Conservation (phyloP, 2,797 vertebrate genomes). For the Anas georgica region DNA sequence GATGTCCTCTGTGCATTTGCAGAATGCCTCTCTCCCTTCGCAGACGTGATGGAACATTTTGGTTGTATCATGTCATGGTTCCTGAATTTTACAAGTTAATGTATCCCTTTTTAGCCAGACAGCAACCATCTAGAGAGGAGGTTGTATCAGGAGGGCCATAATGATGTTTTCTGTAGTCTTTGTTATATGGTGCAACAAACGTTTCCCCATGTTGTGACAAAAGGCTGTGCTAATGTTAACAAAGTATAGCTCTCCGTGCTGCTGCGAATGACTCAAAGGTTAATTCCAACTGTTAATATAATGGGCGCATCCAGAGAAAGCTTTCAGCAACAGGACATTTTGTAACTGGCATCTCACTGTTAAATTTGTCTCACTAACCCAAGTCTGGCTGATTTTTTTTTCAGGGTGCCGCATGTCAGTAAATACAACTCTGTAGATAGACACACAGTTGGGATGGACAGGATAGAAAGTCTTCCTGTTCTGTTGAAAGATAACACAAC, state of each 20-base stretch:
- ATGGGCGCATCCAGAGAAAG: constrained; percentile 32
- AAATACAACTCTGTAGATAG: not conserved
- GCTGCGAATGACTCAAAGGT: constrained; percentile 27
- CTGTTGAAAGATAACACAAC: not conserved
- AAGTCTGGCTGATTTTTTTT: not conserved
- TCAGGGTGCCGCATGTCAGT: not conserved
- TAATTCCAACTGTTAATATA: constrained; percentile 52
- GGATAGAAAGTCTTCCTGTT: not conserved
- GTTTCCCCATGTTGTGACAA: constrained; percentile 1
- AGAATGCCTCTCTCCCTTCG: not conserved
- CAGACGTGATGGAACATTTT: not conserved
- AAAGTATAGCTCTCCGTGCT: not conserved
- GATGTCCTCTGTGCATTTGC: not conserved
- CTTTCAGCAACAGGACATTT: constrained; percentile 12
- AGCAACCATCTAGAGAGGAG: not conserved
- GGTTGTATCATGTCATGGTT: not conserved
- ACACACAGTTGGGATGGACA: not conserved
- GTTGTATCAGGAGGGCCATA: not conserved
- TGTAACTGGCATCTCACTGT: constrained; percentile 14
- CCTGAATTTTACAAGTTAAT: not conserved
- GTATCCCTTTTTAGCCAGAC: not conserved
- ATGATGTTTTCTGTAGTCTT: not conserved
- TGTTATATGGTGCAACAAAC: not conserved
- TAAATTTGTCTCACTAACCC: constrained; percentile 27
- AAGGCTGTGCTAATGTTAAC: constrained; percentile 28